Evolutionary conservation across 2,888 invertebrate species (phyloP), one percentile per base, ranked within the genome.

Genomic region (Euplagia quadripunctaria): DNA sequence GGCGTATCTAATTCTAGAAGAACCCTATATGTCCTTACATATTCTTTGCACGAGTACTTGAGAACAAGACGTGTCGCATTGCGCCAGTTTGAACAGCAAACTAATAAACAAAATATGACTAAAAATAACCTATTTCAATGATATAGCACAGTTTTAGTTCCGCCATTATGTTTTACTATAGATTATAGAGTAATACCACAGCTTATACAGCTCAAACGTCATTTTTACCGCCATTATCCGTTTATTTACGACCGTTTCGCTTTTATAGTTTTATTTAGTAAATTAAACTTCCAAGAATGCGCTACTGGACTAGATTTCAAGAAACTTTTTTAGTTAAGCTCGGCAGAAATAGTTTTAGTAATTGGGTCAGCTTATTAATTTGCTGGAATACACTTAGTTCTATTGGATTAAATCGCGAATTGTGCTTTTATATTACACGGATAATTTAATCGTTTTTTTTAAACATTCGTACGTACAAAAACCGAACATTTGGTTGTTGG

Each of bases 241-340:
- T 68, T 41, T 71, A 71, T 79, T 75, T 74, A 70, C 67, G 68
- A 69, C 16, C 8, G 64, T 42, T 73, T 31, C 46, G 58, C 52
- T 68, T 70, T 75, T 55, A 69, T 70, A 71, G 70, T 68, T 16
- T 73, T 70, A 68, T 75, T 73, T 72, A 55, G 11, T 14, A 58
- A 68, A 76, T 71, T 71, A 73, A 61, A 61, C 64, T 67, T 68
- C 65, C 64, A 68, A 49, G 64, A 74, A 73, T 41, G 63, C 64
- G 70, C 70, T 42, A 72, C 17, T 14, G 68, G 42, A 3, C 66
- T 79, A 66, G 63, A 64, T 69, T 55, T 46, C 71, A 72, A 74
- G 71, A 55, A 64, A 68, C 1, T 1, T 71, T 72, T 68, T 20
- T 68, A 58, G 68, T 12, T 43, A 8, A n/a, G 16, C 8, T 46